Evolutionary conservation across 2,113 vertebrate genomes (phyloP).

Genomic region (Phylloscopus trochilus): DNA sequence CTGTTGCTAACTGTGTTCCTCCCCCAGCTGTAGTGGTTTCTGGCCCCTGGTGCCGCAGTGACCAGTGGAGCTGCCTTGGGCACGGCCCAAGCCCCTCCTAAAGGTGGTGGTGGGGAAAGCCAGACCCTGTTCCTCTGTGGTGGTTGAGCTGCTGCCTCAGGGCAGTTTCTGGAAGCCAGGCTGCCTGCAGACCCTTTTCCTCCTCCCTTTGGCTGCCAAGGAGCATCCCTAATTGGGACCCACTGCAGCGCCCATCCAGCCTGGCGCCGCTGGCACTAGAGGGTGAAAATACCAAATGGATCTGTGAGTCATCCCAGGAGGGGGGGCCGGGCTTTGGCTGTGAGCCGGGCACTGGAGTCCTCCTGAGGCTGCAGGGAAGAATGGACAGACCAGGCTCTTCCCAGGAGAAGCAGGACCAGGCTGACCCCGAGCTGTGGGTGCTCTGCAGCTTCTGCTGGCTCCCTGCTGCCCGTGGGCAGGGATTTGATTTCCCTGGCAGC

Average conservation of each 20-base stretch:
- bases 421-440: not conserved
- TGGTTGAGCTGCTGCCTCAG: not conserved
- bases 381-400: not conserved
- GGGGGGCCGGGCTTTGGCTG: not conserved
- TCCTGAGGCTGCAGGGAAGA: not conserved
- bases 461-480: not conserved
- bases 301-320: not conserved
- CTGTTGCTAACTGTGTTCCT: not conserved
- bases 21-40: not conserved
- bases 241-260: not conserved
- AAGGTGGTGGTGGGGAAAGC: not conserved
- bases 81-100: not conserved
- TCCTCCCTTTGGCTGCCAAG: not conserved
- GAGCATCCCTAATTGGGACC: not conserved
- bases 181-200: not conserved
- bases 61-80: not conserved
- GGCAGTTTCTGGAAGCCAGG: not conserved
- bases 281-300: not conserved
- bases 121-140: not conserved
- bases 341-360: not conserved
- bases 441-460: not conserved
- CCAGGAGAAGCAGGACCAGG: not conserved
- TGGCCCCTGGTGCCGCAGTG: accelerated
- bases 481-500: not conserved
- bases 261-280: not conserved